Base-by-base conservation (phyloP, 2,888 invertebrate species). In the Choreutis nemorana region DNA sequence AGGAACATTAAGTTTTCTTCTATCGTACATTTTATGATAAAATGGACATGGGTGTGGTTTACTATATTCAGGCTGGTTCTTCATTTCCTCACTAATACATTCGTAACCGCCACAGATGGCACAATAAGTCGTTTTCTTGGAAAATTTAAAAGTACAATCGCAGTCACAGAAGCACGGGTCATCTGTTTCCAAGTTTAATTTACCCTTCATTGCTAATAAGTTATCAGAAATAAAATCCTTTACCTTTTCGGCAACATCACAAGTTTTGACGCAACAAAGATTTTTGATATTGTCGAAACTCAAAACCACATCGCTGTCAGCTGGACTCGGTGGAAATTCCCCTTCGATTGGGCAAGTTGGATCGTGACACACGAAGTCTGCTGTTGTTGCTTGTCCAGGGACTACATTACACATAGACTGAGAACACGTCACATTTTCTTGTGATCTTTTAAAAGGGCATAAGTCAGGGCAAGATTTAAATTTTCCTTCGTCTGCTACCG, bases 11-110 rank as follows among this genome's bases (percentile, higher is more conserved):
- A 72, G 59, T 6, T 49, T 45, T 11, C 51, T 55, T 45, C 55
- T 73, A 38, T 77, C 65, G 34, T 77, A 78, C 26, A 71, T 29
- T 32, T 77, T 77, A 31, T 78, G 66, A 36, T 73, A 78, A 6
- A 78, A 55, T 1, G 78, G 78, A 40, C 78, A 78, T 4, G 78
- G 77, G 29, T 71, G 66, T 3, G 77, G 75, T 34, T 57, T 64
- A 1, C 48, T 48, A 34, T 52, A 63, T 10, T 52, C 58, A 2
- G 77, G 75, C 39, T 64, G 48, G 31, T 57, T 39, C 35, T 43
- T 50, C 43, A 67, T 58, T 37, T 77, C 75, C 16, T 63, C 57
- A 8, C 77, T 77, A 13, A 71, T 40, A 29, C 65, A 65, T 45
- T 77, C 72, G 31, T 70, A 78, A 1, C 78, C 78, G 8, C 72